Evolutionary conservation across 2,888 invertebrate genomes (phyloP).

Genomic region (Aphidoletes aphidimyza): DNA sequence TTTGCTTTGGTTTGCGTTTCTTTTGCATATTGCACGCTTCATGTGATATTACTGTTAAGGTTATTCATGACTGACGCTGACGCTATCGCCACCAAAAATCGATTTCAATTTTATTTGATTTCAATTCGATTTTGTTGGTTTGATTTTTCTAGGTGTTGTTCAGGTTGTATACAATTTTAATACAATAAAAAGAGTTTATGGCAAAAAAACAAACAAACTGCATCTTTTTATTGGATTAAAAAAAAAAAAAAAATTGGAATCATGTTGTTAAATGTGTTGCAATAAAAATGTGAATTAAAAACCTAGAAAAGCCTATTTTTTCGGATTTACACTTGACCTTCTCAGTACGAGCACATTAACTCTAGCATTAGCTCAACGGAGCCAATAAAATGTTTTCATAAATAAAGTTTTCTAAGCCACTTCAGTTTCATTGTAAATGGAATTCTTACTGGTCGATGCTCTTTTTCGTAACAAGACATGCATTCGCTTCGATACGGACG

Average conservation of each 20-base stretch:
- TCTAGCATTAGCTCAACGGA: not conserved
- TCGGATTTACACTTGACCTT: not conserved
- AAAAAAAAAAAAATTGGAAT: not conserved
- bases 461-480: not conserved
- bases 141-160: not conserved
- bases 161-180: not conserved
- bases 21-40: slow-evolving; percentile 27
- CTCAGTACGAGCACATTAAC: too few relatives aligned
- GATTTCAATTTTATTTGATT: not conserved
- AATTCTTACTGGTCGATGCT: slow-evolving; percentile 15
- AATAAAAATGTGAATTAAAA: not conserved
- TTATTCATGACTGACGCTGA: not conserved
- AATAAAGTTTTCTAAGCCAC: not conserved
- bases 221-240: not conserved
- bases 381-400: not conserved
- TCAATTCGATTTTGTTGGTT: not conserved
- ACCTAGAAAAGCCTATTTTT: not conserved
- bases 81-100: slow-evolving; percentile 12
- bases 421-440: not conserved
- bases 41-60: slow-evolving; percentile 18
- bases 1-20: not conserved
- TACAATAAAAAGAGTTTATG: not conserved
- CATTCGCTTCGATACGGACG: not conserved
- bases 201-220: not conserved
- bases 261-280: not conserved